phyloP scores from a whole-genome alignment of 1,140 invertebrate species.

The Pseudomyrmex gracilis region DNA sequence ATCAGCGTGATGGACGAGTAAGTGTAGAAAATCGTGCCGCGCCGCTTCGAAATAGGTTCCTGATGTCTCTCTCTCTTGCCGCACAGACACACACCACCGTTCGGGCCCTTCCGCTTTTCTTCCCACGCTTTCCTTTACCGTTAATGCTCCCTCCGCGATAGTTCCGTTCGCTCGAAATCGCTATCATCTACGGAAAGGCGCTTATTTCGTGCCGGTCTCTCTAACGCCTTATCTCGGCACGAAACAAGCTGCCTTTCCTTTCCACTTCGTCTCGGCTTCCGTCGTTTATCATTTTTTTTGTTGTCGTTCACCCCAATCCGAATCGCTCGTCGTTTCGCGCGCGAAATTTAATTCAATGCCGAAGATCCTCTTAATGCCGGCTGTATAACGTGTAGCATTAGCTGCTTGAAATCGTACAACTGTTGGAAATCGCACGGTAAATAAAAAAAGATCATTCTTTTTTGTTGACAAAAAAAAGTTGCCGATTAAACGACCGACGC shows the following conservation, averaged over 20 bases:
- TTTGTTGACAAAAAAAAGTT: too few species aligned
- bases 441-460: background rate
- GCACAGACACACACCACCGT: slow-evolving; percentile 34
- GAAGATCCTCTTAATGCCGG: background rate
- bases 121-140: slow-evolving; percentile 36
- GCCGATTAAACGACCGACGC: too few species aligned
- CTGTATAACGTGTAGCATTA: slow-evolving; percentile 11
- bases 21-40: slow-evolving; percentile 61
- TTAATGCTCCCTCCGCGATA: slow-evolving; percentile 52
- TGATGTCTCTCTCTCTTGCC: slow-evolving; percentile 55
- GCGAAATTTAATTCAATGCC: slow-evolving; percentile 37
- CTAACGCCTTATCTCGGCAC: slow-evolving; percentile 54
- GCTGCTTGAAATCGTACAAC: background rate
- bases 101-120: slow-evolving; percentile 41
- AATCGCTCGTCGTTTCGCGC: slow-evolving; percentile 15
- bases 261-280: slow-evolving; percentile 21
- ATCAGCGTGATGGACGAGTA: slow-evolving; percentile 61
- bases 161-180: slow-evolving; percentile 55
- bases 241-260: slow-evolving; percentile 55
- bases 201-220: slow-evolving; percentile 48
- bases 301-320: background rate
- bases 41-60: slow-evolving; percentile 59
- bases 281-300: slow-evolving; percentile 52
- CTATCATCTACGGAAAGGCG: slow-evolving; percentile 61
- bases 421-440: background rate